Evolutionary conservation across 2,113 vertebrate genomes (phyloP), one percentile per base, ranked within the genome.

Genomic region (Geococcyx californianus): DNA sequence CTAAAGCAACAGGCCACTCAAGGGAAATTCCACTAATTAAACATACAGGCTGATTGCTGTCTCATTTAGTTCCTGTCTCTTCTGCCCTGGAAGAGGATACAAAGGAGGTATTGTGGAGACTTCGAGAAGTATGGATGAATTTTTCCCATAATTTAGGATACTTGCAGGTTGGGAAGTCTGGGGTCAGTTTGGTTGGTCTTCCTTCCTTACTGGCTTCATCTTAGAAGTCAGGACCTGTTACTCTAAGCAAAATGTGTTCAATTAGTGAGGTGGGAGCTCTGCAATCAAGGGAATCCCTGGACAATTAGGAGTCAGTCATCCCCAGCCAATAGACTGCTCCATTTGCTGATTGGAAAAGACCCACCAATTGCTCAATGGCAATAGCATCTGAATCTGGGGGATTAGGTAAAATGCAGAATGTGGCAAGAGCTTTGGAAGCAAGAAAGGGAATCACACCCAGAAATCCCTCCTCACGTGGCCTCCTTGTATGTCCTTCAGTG

Each of bases 11-110:
- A 63, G 29, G 55, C 49, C 34, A 55, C 63, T 86, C 23, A 29
- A 76, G 93, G 72, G 59, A 80, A 93, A 93, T 55, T 42, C 33
- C 34, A 69, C 78, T 86, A 94, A 95, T 94, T 69, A 90, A 76
- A 31, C 28, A 55, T 31, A 80, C 34, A 86, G 59, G 55, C 73
- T 63, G 45, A 59, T 40, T 83, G 40, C 78, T 70, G 91, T 77
- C 84, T 94, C 64, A 60, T 72, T 82, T 64, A 84, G 67, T 88
- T 96, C 85, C 94, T 95, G 78, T 67, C 87, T 76, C 49, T 60
- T 90, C 47, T 52, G 28, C 38, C 13, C 19, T 89, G 38, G 44
- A 93, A 80, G 23, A 58, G 14, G 45, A 59, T 59, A 81, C 90
- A 95, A 94, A 91, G 66, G 77, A 70, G 34, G 47, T 47, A 88